Conservation (phyloP, 2,113 vertebrate species). For the Grammomys dolichurus region DNA sequence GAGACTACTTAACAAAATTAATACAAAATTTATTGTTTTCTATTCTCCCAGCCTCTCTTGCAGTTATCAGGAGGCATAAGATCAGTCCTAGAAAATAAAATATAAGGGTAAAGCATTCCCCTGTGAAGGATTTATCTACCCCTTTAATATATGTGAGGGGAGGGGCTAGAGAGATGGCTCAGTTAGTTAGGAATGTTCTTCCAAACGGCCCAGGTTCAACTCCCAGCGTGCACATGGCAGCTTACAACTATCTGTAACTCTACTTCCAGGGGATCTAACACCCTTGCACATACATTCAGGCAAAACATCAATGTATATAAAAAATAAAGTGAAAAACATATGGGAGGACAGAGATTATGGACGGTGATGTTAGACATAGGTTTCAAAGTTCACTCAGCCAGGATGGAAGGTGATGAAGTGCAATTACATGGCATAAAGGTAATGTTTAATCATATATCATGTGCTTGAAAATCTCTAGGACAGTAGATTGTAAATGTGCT, state of each 20-base stretch:
- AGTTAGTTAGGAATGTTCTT: not conserved
- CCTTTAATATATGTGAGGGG: not conserved
- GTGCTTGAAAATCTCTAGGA: not conserved
- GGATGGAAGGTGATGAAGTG: not conserved
- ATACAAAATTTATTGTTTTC: not conserved
- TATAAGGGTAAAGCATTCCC: not conserved
- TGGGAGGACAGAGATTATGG: not conserved
- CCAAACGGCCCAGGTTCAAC: not conserved
- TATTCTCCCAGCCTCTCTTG: not conserved
- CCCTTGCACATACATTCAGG: not conserved
- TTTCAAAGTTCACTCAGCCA: not conserved
- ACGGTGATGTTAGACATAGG: not conserved
- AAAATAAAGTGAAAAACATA: not conserved
- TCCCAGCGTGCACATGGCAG: not conserved
- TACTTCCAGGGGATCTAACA: not conserved
- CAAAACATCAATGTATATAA: not conserved
- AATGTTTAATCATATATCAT: not conserved
- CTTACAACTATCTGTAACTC: not conserved
- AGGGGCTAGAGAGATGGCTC: not conserved
- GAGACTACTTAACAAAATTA: not conserved
- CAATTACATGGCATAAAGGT: not conserved
- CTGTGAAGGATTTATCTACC: constrained; percentile 1
- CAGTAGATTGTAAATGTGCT: not conserved
- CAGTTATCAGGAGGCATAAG: not conserved
- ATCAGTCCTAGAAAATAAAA: not conserved